These are phyloP conservation scores for Pangasius larnaudii DNA, from an alignment of 2,797 vertebrate species.

Conservation along the genomic window DNA sequence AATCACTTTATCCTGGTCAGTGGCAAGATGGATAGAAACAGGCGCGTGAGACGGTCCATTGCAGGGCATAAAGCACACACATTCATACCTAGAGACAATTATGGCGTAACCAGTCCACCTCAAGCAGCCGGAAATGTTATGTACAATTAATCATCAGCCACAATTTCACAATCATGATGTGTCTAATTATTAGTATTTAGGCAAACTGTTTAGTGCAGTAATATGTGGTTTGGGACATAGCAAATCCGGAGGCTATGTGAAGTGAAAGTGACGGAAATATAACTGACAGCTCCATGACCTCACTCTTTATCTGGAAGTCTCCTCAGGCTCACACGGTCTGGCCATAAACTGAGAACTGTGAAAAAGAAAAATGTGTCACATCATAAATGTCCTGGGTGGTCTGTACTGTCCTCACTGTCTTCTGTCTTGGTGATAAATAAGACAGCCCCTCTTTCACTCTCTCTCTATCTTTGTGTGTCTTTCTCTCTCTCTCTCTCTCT, in stretches of 20 bases:
- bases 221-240: neutral
- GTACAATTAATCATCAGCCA: neutral
- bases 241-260: neutral
- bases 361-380: conserved; percentile 3
- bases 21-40: neutral
- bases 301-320: conserved; percentile 5
- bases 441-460: neutral
- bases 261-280: neutral
- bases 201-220: neutral
- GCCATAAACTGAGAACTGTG: neutral
- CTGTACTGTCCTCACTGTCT: neutral
- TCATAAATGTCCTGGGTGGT: conserved; percentile 16
- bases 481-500: neutral
- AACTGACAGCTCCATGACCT: conserved; percentile 13
- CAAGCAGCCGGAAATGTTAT: neutral
- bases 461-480: neutral
- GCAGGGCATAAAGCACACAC: too few relatives aligned
- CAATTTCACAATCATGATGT: neutral
- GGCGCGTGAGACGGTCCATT: neutral
- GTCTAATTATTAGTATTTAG: neutral
- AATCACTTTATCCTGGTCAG: neutral
- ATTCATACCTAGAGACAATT: neutral
- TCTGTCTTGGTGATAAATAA: conserved; percentile 9
- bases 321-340: neutral
- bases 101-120: neutral